These are phyloP conservation scores for Lordiphosa collinella DNA, from an alignment of 1,140 invertebrate species.

Conservation along the genomic window DNA sequence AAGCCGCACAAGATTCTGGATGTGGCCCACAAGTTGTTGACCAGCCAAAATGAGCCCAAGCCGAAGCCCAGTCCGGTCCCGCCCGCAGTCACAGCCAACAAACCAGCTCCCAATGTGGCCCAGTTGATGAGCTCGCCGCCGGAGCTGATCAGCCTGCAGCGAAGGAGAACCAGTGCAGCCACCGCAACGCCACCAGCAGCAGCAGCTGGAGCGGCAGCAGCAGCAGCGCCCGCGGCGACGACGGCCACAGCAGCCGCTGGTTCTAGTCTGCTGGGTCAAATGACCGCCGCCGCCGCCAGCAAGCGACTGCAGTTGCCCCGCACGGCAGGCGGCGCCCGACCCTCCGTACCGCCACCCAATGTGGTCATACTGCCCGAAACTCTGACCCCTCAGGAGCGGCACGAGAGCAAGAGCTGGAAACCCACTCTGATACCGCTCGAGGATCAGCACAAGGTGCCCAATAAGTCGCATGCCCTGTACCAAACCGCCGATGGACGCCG, in stretches of 20 bases:
- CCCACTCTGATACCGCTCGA: conserved; percentile 86
- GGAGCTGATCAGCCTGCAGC: conserved; percentile 64
- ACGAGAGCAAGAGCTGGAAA: conserved; percentile 83
- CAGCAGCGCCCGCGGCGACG: neutral
- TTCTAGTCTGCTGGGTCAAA: conserved; percentile 22
- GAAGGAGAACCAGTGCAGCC: conserved; percentile 42
- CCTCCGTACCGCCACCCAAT: conserved; percentile 36
- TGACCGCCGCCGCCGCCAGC: neutral
- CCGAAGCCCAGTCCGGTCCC: conserved; percentile 10
- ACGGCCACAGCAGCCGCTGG: neutral
- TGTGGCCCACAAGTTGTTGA: conserved; percentile 50
- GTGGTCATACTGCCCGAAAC: conserved; percentile 73
- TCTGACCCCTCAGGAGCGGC: conserved; percentile 64
- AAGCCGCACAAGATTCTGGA: conserved; percentile 60
- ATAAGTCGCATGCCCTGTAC: conserved; percentile 80
- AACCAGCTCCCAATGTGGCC: conserved; percentile 20
- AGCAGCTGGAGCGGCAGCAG: neutral
- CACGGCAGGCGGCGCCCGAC: conserved; percentile 49
- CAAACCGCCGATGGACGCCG: conserved; percentile 82
- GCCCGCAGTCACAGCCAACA: neutral
- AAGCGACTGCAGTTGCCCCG: conserved; percentile 42
- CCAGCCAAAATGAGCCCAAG: conserved; percentile 26
- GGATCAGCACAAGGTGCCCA: conserved; percentile 73
- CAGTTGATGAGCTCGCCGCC: conserved; percentile 67
- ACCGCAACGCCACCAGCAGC: neutral